Evolutionary conservation across 2,888 invertebrate species (phyloP), one percentile per base, ranked within the genome.

Genomic region (Terebella lapidaria): DNA sequence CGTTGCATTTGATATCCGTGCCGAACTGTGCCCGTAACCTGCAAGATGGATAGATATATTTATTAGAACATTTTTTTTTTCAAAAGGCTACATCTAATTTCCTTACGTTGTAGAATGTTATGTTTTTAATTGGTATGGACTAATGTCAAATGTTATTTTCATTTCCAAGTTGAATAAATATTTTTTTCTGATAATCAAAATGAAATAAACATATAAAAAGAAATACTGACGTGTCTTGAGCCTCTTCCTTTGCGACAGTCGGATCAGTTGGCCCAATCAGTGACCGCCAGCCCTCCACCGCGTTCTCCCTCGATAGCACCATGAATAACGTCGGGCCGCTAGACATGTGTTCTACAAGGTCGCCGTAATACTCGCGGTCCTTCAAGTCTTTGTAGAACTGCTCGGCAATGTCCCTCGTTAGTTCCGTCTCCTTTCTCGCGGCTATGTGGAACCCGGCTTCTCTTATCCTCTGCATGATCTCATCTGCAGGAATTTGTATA

Each of bases 391-490:
- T 63, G 64, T 81, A 81, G 60, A 81, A 72, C 29, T 72, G 66
- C 52, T 75, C 71, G 1, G 75, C 78, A 26, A 77, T 70, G 2
- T 77, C 74, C 59, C 55, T 58, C 1, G 75, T 74, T 58, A 81
- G 64, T 42, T 66, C 66, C 2, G 76, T 74, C 60, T 80, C 79
- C 66, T 79, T 76, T 54, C 72, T 68, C 4, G 78, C 78, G 24
- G 79, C 78, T 47, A 81, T 77, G 60, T 71, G 70, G 67, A 80
- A 81, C 10, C 79, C 80, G 26, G 77, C 74, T 49, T 80, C 75
- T 27, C 75, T 72, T 56, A 81, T 78, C 63, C 71, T 76, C 4
- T 74, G 67, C 57, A 81, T 72, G 60, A 81, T 81, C 24, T 75
- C 77, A 66, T 79, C 80, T 78, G 69, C 47, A 49, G 24, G 22